phyloP scores from a whole-genome alignment of 2,888 invertebrate genomes.

The Apamea sordens region DNA sequence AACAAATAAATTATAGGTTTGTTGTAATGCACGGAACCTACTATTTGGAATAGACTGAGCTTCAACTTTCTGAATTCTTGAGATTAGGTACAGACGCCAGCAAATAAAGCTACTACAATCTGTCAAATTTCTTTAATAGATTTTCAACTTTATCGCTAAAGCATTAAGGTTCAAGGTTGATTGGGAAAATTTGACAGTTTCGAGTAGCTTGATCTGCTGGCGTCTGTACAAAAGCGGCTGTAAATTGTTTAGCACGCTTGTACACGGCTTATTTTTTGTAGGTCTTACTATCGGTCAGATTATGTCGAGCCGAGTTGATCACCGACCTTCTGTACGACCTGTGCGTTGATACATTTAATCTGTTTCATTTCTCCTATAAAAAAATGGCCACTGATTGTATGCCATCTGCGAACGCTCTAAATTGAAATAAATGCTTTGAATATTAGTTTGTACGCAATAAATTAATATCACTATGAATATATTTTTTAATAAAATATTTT shows the following conservation, averaged over 20 bases:
- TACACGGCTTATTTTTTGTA: neutral
- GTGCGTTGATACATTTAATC: neutral
- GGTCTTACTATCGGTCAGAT: neutral
- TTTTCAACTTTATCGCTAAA: too few relatives aligned
- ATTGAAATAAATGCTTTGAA: neutral
- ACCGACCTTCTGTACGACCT: neutral
- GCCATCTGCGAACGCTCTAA: neutral
- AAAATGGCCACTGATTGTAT: neutral
- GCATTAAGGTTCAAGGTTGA: too few relatives aligned
- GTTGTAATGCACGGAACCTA: neutral
- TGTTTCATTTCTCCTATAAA: neutral
- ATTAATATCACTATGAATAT: neutral
- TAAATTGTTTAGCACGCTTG: neutral
- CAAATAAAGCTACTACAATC: too few relatives aligned
- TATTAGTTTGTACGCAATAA: neutral
- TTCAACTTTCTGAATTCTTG: neutral
- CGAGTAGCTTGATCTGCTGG: too few relatives aligned
- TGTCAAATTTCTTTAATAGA: too few relatives aligned
- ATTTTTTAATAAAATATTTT: neutral
- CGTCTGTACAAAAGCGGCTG: neutral
- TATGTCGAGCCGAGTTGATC: neutral
- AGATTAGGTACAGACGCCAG: too few relatives aligned
- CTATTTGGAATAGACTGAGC: neutral
- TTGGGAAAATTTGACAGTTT: too few relatives aligned
- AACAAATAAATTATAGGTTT: neutral